phyloP scores from a whole-genome alignment of 2,113 vertebrate species.

The Cottus gobio region DNA sequence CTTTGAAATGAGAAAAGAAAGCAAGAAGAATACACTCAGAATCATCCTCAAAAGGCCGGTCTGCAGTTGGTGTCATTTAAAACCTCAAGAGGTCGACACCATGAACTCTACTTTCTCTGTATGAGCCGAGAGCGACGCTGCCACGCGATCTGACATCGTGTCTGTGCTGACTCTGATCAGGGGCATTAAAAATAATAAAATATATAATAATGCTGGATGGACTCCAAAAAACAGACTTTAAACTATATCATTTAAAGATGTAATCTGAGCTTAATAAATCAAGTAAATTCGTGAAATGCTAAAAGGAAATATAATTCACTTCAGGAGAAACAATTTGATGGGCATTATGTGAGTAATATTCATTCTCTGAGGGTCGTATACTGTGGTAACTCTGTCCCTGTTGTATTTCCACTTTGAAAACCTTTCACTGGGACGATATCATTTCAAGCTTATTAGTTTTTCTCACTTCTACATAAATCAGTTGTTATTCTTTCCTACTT shows the following conservation, averaged over 20 bases:
- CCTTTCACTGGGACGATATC: neutral
- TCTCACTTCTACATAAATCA: conserved; percentile 10
- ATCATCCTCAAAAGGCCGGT: conserved; percentile 37
- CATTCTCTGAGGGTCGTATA: too few species aligned
- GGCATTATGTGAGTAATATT: neutral
- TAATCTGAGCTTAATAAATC: neutral
- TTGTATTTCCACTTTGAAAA: conserved; percentile 7
- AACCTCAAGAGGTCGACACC: conserved; percentile 27
- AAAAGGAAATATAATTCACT: neutral
- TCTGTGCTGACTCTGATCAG: neutral
- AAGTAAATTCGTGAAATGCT: neutral
- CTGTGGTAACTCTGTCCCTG: neutral
- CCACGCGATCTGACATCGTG: neutral
- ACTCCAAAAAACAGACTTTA: neutral
- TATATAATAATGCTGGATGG: neutral
- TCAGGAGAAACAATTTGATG: neutral
- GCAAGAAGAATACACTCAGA: conserved; percentile 30
- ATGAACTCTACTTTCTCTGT: conserved; percentile 13
- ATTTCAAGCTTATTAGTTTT: conserved; percentile 46
- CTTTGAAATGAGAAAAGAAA: conserved; percentile 25
- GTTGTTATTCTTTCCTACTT: conserved; percentile 19
- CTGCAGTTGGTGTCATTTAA: conserved; percentile 33
- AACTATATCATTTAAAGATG: neutral
- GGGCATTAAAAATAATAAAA: neutral
- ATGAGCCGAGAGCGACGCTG: neutral